A percentile compares a stretch with the other conserved stretches of the same genome.
Evolutionary conservation across 2,113 vertebrate species (phyloP).

Genomic region (Trematocara zebra): DNA sequence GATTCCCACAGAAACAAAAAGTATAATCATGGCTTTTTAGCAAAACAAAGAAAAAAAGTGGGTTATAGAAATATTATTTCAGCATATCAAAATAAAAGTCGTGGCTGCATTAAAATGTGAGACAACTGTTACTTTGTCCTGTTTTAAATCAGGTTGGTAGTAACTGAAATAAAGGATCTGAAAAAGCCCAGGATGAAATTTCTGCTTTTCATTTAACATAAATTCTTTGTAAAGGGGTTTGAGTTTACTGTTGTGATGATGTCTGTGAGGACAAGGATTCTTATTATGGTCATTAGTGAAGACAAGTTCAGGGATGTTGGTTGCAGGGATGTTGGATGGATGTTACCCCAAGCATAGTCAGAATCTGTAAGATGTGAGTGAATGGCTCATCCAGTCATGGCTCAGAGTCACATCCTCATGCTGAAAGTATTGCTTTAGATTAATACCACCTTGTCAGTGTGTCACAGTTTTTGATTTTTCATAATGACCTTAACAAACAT

Average conservation of each 20-base stretch:
- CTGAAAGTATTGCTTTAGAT: neutral
- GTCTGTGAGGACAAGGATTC: neutral
- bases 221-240: neutral
- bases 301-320: neutral
- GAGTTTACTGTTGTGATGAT: neutral
- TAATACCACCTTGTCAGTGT: neutral
- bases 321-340: neutral
- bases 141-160: neutral
- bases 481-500: neutral
- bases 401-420: neutral
- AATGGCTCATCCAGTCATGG: rapidly evolving
- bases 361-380: neutral
- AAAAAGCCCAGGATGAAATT: neutral
- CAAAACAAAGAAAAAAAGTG: neutral
- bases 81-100: neutral
- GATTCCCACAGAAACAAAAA: neutral
- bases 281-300: neutral
- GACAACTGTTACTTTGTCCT: neutral
- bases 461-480: neutral
- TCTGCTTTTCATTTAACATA: neutral
- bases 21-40: neutral
- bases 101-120: neutral
- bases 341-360: neutral
- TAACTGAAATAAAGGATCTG: neutral
- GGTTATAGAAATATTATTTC: neutral